These are phyloP conservation scores for Caenorhabditis wallacei DNA, from an alignment of 2,888 invertebrate genomes.

Conservation along the genomic window DNA sequence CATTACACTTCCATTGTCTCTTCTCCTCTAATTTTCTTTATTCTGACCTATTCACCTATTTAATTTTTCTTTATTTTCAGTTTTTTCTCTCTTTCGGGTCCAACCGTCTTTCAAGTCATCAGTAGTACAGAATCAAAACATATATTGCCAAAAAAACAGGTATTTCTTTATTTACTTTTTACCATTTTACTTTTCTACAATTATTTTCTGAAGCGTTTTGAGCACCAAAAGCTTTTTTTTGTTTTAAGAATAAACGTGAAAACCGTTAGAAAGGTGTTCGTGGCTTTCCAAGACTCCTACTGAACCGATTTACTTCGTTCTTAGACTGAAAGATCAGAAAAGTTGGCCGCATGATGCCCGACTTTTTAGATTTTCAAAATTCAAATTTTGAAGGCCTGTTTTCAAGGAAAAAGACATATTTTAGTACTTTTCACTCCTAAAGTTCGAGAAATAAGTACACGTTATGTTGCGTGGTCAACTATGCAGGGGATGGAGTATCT, in stretches of 20 bases:
- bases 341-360: too few relatives aligned
- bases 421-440: too few relatives aligned
- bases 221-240: neutral
- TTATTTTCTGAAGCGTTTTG: neutral
- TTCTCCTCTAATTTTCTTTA: neutral
- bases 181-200: neutral
- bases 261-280: neutral
- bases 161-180: conserved; percentile 1
- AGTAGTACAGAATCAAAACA: conserved; percentile 12
- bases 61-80: conserved; percentile 16
- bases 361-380: too few relatives aligned
- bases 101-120: conserved; percentile 34
- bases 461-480: too few relatives aligned
- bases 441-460: too few relatives aligned
- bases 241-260: too few relatives aligned
- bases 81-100: conserved; percentile 37
- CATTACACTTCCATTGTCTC: neutral
- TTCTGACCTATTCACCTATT: neutral
- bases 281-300: too few relatives aligned
- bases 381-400: too few relatives aligned
- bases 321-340: too few relatives aligned
- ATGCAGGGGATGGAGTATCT: too few relatives aligned
- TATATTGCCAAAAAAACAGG: conserved; percentile 16
- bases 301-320: too few relatives aligned
- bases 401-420: too few relatives aligned